Evolutionary conservation across 2,888 invertebrate genomes (phyloP).

Genomic region (Caenorhabditis panamensis): DNA sequence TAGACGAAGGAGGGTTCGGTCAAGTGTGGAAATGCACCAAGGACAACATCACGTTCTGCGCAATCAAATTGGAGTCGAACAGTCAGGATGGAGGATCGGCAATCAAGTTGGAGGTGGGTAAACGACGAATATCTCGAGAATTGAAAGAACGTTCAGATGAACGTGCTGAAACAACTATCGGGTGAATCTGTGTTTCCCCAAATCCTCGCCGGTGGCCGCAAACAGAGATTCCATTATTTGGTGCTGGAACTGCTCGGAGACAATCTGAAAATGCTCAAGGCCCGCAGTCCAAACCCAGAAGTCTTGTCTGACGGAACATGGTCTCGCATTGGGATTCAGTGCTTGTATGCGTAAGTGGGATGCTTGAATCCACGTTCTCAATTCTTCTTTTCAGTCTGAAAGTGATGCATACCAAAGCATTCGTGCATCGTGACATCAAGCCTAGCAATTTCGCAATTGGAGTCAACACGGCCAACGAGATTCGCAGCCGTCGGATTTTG

Average conservation of each 20-base stretch:
- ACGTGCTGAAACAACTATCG: constrained; percentile 22
- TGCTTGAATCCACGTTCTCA: not conserved
- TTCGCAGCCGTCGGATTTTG: constrained; percentile 7
- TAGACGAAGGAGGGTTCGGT: constrained; percentile 62
- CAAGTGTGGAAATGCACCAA: constrained; percentile 56
- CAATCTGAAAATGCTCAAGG: constrained; percentile 67
- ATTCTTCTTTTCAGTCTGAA: constrained; percentile 33
- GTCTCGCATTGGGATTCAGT: constrained; percentile 72
- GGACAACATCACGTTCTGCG: constrained; percentile 31
- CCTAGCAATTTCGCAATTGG: constrained; percentile 39
- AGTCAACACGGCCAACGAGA: not conserved
- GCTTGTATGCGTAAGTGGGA: constrained; percentile 59
- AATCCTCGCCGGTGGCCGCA: constrained; percentile 16
- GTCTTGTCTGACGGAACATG: constrained; percentile 61
- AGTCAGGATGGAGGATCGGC: constrained; percentile 56
- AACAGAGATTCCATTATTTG: constrained; percentile 55
- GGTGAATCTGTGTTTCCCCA: constrained; percentile 31
- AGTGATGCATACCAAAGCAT: constrained; percentile 46
- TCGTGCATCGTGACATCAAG: constrained; percentile 55
- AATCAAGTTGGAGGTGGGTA: constrained; percentile 49
- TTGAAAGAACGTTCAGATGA: not conserved
- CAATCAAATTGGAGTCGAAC: constrained; percentile 55
- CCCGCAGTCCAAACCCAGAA: constrained; percentile 29
- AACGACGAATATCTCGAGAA: not conserved
- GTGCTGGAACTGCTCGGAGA: constrained; percentile 73